These are phyloP conservation scores for Orestias chungarensis DNA, from an alignment of 2,797 vertebrate species.

Conservation along the genomic window DNA sequence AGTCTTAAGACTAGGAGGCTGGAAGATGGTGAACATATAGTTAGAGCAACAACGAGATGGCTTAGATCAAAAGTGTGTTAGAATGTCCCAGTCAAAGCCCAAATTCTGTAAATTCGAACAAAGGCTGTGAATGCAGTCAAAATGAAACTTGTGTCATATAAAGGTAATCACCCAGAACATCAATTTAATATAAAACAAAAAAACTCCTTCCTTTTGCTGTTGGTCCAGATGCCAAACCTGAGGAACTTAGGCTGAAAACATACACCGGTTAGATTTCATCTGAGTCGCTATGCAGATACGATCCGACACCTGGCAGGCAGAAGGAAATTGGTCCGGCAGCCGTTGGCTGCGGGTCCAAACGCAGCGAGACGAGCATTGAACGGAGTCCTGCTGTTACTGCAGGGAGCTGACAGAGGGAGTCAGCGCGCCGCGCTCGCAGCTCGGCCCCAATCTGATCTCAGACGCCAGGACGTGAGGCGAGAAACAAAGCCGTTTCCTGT, in stretches of 20 bases:
- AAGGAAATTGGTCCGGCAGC: slow-evolving; percentile 65
- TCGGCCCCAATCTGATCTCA: slow-evolving; percentile 53
- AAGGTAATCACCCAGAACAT: slow-evolving; percentile 3
- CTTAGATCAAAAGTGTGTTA: neutral
- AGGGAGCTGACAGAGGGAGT: slow-evolving; percentile 71
- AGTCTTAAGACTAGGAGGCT: no score
- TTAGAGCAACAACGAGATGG: neutral
- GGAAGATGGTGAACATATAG: neutral
- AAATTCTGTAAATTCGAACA: neutral
- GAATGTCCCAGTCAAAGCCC: neutral
- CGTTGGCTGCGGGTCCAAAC: slow-evolving; percentile 53
- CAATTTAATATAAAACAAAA: slow-evolving; percentile 17
- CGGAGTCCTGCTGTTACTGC: slow-evolving; percentile 63
- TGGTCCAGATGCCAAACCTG: slow-evolving; percentile 51
- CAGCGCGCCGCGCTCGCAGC: slow-evolving; percentile 47
- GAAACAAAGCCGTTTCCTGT: slow-evolving; percentile 65
- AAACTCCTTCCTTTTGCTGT: slow-evolving; percentile 21
- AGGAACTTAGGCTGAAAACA: slow-evolving; percentile 44
- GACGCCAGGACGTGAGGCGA: slow-evolving; percentile 47
- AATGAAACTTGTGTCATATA: neutral
- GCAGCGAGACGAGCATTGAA: slow-evolving; percentile 43
- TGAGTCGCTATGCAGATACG: slow-evolving; percentile 75
- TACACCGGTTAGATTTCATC: slow-evolving; percentile 68
- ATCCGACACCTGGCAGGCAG: slow-evolving; percentile 67
- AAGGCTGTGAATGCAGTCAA: neutral